Evolutionary conservation across 2,113 vertebrate genomes (phyloP).

Genomic region (Balaenoptera acutorostrata): DNA sequence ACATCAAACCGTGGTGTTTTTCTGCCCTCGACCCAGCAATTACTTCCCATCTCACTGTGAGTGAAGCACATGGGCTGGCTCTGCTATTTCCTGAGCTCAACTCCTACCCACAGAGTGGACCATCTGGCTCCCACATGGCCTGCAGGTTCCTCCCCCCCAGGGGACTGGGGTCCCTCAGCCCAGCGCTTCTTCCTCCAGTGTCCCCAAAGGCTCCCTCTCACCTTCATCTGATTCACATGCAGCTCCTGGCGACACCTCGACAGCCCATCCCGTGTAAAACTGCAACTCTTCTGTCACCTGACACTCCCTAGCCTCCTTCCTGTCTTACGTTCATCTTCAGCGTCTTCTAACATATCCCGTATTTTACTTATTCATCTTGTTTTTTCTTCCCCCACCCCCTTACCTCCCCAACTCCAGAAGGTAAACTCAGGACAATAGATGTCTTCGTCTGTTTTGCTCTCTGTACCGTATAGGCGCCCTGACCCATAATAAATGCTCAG

Average conservation of each 20-base stretch:
- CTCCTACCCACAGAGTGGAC: background rate
- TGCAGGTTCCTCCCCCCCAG: rapidly evolving
- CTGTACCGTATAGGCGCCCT: background rate
- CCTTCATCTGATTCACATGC: background rate
- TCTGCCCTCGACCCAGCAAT: background rate
- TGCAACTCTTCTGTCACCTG: background rate
- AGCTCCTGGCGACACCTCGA: background rate
- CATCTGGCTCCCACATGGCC: no score
- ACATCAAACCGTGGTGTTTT: background rate
- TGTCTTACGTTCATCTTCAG: background rate
- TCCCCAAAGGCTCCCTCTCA: background rate
- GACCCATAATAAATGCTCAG: background rate
- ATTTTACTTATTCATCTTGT: background rate
- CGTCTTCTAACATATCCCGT: background rate
- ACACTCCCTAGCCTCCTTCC: background rate
- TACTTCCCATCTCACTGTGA: background rate
- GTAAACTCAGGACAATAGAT: background rate
- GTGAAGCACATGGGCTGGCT: background rate
- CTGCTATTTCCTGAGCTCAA: background rate
- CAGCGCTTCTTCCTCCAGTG: no score
- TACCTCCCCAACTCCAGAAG: background rate
- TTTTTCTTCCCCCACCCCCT: background rate
- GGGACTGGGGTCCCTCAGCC: no score
- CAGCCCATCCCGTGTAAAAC: background rate
- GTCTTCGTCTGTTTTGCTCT: background rate